Percentiles rank a stretch among this genome's conserved stretches.
Conservation (phyloP, 2,797 vertebrate genomes). For the Lepilemur ruficaudatus region DNA sequence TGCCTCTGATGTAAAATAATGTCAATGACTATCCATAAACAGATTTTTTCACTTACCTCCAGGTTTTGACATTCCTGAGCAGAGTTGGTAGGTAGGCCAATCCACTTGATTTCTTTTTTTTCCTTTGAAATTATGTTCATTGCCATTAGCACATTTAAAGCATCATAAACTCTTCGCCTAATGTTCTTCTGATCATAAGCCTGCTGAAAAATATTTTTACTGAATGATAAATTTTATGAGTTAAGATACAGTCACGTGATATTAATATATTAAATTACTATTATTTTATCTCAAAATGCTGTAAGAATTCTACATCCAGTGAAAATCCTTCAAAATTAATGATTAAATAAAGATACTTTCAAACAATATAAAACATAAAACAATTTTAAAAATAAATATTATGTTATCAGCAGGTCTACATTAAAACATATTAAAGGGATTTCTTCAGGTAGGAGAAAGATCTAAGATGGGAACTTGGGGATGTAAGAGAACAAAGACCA, state of each 20-base stretch:
- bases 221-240: conserved; percentile 41
- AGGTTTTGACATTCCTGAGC: conserved; percentile 92
- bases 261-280: conserved; percentile 6
- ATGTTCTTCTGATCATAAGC: conserved; percentile 94
- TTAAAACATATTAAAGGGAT: neutral
- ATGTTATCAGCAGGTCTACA: neutral
- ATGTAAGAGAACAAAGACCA: neutral
- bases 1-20: neutral
- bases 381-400: conserved; percentile 14
- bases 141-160: conserved; percentile 93
- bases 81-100: conserved; percentile 91
- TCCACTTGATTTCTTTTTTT: conserved; percentile 94
- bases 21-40: neutral
- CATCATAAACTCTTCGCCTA: conserved; percentile 92
- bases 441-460: neutral
- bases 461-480: neutral
- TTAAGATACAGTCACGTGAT: neutral
- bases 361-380: neutral
- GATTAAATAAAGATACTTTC: conserved; percentile 19
- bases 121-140: conserved; percentile 96
- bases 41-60: conserved; percentile 83
- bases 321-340: conserved; percentile 45
- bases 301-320: neutral
- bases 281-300: neutral
- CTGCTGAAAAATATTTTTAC: conserved; percentile 83